Percentiles rank a stretch among this genome's conserved stretches.
phyloP scores from a whole-genome alignment of 2,113 vertebrate species.

The Argyrosomus japonicus region DNA sequence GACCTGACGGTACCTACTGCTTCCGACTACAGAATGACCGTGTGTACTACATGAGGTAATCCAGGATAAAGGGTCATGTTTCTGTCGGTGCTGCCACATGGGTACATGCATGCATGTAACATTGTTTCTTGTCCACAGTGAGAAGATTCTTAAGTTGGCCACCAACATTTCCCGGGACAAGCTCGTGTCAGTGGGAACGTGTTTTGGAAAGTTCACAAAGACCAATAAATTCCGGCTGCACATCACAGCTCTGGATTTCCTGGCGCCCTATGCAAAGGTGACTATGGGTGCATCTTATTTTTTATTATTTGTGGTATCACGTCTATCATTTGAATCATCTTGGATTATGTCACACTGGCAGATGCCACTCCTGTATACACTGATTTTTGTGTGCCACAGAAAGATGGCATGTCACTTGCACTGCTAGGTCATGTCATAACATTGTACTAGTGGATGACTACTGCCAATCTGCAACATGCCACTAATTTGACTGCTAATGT shows the following conservation, averaged over 20 bases:
- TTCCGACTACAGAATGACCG: conserved; percentile 95
- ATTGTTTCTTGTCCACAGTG: conserved; percentile 78
- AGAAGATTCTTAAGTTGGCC: conserved; percentile 93
- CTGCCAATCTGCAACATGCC: neutral
- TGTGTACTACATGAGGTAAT: conserved; percentile 95
- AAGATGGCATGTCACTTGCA: neutral
- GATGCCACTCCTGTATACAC: neutral
- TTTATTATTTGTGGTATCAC: neutral
- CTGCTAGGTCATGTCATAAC: neutral
- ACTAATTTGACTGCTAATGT: neutral
- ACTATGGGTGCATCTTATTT: neutral
- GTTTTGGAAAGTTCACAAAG: conserved; percentile 98
- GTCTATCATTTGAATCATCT: neutral
- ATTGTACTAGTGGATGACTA: neutral
- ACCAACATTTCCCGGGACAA: conserved; percentile 91
- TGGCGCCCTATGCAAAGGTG: conserved; percentile 97
- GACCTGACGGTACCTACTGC: conserved; percentile 94
- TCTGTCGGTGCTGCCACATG: no score
- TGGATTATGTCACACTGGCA: no score
- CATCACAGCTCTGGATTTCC: conserved; percentile 93
- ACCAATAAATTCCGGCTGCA: conserved; percentile 93
- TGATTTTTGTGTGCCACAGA: no score
- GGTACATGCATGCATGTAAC: neutral
- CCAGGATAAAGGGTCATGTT: neutral
- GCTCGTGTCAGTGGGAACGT: conserved; percentile 91